A percentile compares a stretch with the other conserved stretches of the same genome.
These are phyloP conservation scores for Malurus melanocephalus DNA, from an alignment of 2,113 vertebrate species.

Conservation along the genomic window DNA sequence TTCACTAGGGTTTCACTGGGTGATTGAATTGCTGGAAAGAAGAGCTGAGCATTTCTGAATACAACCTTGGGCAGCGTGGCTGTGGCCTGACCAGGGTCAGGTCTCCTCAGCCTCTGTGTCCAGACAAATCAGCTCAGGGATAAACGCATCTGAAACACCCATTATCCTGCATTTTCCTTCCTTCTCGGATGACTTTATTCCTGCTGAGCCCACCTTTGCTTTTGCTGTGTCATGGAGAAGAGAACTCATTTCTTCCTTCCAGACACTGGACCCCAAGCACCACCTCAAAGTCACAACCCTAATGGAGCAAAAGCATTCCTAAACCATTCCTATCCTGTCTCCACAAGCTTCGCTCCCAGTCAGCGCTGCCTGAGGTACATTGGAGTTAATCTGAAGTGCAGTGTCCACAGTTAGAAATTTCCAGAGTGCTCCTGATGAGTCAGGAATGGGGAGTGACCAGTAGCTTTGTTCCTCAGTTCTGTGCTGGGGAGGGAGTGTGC, in stretches of 20 bases:
- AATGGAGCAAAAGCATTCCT: neutral
- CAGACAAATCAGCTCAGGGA: neutral
- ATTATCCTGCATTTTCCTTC: neutral
- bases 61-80: neutral
- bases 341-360: neutral
- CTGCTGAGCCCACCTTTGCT: neutral
- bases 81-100: fast-evolving
- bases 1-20: neutral
- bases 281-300: fast-evolving
- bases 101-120: neutral
- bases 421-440: neutral
- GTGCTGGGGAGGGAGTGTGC: neutral
- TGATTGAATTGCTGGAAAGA: neutral
- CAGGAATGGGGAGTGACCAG: neutral
- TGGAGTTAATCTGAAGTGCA: neutral
- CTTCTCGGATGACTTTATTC: neutral
- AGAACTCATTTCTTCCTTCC: neutral
- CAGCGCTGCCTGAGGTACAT: neutral
- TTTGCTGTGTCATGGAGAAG: neutral
- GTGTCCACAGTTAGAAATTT: neutral
- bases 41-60: neutral
- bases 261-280: fast-evolving
- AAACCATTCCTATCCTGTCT: fast-evolving
- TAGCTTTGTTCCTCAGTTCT: neutral
- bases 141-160: neutral